phyloP scores from a whole-genome alignment of 2,113 vertebrate species.

The Siniperca knerii region DNA sequence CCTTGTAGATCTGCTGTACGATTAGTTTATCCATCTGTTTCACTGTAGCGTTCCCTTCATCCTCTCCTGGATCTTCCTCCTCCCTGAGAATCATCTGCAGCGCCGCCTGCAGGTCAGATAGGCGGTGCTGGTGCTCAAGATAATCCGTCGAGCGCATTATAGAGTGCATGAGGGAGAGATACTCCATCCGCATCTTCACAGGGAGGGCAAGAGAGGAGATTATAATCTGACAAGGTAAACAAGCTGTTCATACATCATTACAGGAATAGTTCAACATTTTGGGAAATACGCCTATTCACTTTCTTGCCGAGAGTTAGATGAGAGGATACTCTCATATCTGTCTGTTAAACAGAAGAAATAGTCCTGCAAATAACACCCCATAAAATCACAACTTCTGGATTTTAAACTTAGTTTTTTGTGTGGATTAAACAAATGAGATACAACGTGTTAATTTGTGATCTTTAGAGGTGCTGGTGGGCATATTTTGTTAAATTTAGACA shows the following conservation, averaged over 20 bases:
- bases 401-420: no score
- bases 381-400: not conserved
- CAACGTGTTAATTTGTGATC: not conserved
- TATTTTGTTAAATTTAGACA: not conserved
- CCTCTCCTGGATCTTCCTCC: slow-evolving; percentile 85
- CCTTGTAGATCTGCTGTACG: slow-evolving; percentile 93
- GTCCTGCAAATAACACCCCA: no score
- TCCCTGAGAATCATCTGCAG: slow-evolving; percentile 93
- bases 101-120: slow-evolving; percentile 90
- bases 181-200: slow-evolving; percentile 95
- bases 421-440: not conserved
- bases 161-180: slow-evolving; percentile 96
- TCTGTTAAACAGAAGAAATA: not conserved
- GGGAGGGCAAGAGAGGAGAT: slow-evolving; percentile 2
- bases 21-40: slow-evolving; percentile 98
- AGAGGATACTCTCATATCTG: not conserved
- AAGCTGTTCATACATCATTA: not conserved
- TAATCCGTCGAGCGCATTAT: slow-evolving; percentile 95
- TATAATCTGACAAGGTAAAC: not conserved
- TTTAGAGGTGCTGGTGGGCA: no score
- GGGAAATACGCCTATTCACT: not conserved
- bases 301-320: not conserved
- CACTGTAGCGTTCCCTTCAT: slow-evolving; percentile 85
- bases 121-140: slow-evolving; percentile 93
- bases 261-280: not conserved